phyloP scores from a whole-genome alignment of 2,113 vertebrate genomes.

The Cricetomys ansorgei region DNA sequence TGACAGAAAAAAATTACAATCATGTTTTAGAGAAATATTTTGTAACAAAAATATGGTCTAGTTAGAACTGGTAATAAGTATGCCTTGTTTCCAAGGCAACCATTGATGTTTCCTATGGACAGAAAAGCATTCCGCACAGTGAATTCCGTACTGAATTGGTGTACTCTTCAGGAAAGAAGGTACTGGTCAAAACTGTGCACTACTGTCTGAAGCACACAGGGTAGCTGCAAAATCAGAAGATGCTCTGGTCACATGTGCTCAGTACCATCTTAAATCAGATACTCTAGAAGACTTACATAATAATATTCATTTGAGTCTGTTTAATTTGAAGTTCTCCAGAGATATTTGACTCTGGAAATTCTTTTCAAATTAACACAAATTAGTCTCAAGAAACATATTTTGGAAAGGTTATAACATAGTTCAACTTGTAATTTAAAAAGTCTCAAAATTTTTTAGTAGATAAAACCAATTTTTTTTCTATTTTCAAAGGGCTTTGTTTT shows the following conservation, averaged over 20 bases:
- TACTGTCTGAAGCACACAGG: background rate
- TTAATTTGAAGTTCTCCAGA: background rate
- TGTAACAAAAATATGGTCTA: background rate
- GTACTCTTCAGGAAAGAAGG: background rate
- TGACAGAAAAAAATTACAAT: background rate
- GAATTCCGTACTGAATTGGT: background rate
- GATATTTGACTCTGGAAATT: background rate
- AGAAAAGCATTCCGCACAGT: background rate
- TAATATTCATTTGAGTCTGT: background rate
- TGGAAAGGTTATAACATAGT: background rate
- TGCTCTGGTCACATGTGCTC: background rate
- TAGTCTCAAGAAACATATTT: constrained; percentile 4
- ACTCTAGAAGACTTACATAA: background rate
- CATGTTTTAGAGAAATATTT: background rate
- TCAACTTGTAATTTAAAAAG: background rate
- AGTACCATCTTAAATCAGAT: background rate
- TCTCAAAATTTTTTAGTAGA: background rate
- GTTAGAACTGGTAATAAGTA: background rate
- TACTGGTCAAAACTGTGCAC: rapidly evolving
- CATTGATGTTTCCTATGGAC: background rate
- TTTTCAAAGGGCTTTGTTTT: background rate
- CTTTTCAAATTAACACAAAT: background rate
- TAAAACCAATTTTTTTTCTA: background rate
- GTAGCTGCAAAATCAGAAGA: background rate
- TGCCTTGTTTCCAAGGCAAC: constrained; percentile 36